A percentile compares a stretch with the other conserved stretches of the same genome.
These are phyloP conservation scores for Osmerus eperlanus DNA, from an alignment of 2,113 vertebrate genomes.

Conservation along the genomic window DNA sequence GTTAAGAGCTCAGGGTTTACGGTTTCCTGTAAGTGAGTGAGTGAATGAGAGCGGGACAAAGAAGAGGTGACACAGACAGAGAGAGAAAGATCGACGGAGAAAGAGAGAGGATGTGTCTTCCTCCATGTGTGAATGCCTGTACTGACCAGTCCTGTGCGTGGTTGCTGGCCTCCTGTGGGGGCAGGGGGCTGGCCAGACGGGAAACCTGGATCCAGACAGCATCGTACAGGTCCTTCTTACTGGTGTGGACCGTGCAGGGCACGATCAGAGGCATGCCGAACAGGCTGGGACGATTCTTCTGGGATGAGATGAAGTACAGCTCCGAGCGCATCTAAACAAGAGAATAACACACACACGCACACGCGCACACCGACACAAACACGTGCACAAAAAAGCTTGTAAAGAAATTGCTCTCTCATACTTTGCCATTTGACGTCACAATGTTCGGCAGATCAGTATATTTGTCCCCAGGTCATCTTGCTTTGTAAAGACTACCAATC, in stretches of 20 bases:
- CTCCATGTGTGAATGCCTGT: not conserved
- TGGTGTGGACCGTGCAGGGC: constrained; percentile 91
- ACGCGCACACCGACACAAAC: not conserved
- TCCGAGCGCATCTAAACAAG: constrained; percentile 88
- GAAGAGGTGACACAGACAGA: too few species aligned
- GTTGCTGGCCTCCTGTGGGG: constrained; percentile 97
- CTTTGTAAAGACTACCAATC: not conserved
- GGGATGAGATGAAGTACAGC: constrained; percentile 94
- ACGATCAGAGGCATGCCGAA: constrained; percentile 98
- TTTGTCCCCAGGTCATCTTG: not conserved
- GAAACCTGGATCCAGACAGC: constrained; percentile 97
- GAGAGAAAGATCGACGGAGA: too few species aligned
- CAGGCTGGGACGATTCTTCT: constrained; percentile 95
- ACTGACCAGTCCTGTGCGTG: constrained; percentile 96
- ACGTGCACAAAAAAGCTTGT: not conserved
- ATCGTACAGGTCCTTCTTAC: constrained; percentile 92
- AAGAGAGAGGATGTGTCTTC: too few species aligned
- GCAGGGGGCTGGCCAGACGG: constrained; percentile 93
- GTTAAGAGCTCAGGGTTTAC: too few species aligned
- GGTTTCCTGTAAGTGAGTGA: too few species aligned
- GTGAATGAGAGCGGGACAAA: too few species aligned
- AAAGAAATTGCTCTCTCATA: too few species aligned
- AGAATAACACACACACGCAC: not conserved
- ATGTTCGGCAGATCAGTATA: too few species aligned
- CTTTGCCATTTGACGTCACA: not conserved